Percentiles rank a stretch among this genome's conserved stretches.
These are phyloP conservation scores for Contarinia nasturtii DNA, from an alignment of 1,140 invertebrate species.

Conservation along the genomic window DNA sequence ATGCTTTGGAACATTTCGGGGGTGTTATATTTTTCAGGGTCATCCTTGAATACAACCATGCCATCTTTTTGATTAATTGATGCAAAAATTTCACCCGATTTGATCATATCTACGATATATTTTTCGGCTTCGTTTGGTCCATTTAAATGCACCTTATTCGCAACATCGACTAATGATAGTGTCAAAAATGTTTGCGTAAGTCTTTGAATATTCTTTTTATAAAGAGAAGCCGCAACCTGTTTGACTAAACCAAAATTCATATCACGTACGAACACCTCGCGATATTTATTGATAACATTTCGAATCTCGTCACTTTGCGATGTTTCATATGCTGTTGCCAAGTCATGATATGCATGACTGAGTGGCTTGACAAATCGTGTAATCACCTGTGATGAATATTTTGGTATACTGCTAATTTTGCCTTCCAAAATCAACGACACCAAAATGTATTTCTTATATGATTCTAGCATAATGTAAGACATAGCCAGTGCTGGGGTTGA, in stretches of 20 bases:
- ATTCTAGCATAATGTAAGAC: slow-evolving; percentile 90
- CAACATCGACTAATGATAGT: slow-evolving; percentile 82
- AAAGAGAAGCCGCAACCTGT: slow-evolving; percentile 71
- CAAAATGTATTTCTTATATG: slow-evolving; percentile 91
- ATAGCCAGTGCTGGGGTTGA: slow-evolving; percentile 84
- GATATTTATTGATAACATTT: slow-evolving; percentile 51
- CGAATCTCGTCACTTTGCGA: slow-evolving; percentile 56
- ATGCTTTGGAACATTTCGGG: slow-evolving; percentile 67
- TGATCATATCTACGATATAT: slow-evolving; percentile 94
- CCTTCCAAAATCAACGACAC: slow-evolving; percentile 81
- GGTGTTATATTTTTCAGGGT: slow-evolving; percentile 87
- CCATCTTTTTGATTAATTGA: slow-evolving; percentile 96
- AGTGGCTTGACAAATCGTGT: slow-evolving; percentile 78
- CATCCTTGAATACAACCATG: slow-evolving; percentile 92
- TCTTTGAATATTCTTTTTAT: slow-evolving; percentile 93
- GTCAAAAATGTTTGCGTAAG: slow-evolving; percentile 95
- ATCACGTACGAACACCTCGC: slow-evolving; percentile 68
- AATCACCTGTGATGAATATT: slow-evolving; percentile 81
- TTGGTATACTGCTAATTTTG: slow-evolving; percentile 61
- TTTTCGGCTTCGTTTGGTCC: slow-evolving; percentile 76
- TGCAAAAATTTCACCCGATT: slow-evolving; percentile 92
- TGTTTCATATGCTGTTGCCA: slow-evolving; percentile 61
- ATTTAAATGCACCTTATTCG: slow-evolving; percentile 68
- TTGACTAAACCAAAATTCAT: slow-evolving; percentile 64
- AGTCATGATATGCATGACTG: slow-evolving; percentile 76